Evolutionary conservation across 2,888 invertebrate genomes (phyloP).

Genomic region (Seira sanloemensis): DNA sequence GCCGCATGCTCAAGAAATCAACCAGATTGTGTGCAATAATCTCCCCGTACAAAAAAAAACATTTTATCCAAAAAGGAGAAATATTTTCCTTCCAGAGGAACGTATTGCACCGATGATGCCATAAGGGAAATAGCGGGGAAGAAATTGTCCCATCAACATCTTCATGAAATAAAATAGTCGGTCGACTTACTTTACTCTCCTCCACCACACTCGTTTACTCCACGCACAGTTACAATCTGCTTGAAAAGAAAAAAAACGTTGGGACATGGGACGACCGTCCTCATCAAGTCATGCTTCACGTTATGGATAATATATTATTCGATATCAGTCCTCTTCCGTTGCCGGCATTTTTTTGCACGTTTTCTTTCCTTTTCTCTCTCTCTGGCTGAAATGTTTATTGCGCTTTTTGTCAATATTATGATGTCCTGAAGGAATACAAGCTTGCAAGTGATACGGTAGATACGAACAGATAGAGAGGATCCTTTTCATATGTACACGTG

Average conservation of each 20-base stretch:
- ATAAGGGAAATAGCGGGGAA: not conserved
- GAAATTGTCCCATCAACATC: slow-evolving; percentile 46
- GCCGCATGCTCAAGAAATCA: slow-evolving; percentile 13
- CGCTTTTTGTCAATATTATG: slow-evolving; percentile 44
- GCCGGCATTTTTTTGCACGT: not conserved
- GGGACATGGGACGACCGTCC: not conserved
- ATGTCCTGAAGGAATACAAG: too few relatives aligned
- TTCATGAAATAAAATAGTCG: slow-evolving; percentile 27
- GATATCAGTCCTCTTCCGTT: slow-evolving; percentile 13
- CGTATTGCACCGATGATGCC: not conserved
- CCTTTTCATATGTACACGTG: too few relatives aligned
- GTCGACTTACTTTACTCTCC: not conserved
- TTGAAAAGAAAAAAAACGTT: not conserved
- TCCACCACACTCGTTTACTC: not conserved
- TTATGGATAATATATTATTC: not conserved
- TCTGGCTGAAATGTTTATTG: slow-evolving; percentile 45
- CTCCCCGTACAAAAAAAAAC: not conserved
- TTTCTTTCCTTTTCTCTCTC: not conserved
- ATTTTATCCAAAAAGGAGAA: not conserved
- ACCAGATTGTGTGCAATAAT: slow-evolving; percentile 40
- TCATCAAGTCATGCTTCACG: not conserved
- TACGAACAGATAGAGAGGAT: too few relatives aligned
- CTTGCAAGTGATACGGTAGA: too few relatives aligned
- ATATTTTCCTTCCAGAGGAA: not conserved
- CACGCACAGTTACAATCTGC: not conserved